A percentile compares a stretch with the other conserved stretches of the same genome.
phyloP scores from a whole-genome alignment of 2,113 vertebrate species.

The Pangasianodon gigas region DNA sequence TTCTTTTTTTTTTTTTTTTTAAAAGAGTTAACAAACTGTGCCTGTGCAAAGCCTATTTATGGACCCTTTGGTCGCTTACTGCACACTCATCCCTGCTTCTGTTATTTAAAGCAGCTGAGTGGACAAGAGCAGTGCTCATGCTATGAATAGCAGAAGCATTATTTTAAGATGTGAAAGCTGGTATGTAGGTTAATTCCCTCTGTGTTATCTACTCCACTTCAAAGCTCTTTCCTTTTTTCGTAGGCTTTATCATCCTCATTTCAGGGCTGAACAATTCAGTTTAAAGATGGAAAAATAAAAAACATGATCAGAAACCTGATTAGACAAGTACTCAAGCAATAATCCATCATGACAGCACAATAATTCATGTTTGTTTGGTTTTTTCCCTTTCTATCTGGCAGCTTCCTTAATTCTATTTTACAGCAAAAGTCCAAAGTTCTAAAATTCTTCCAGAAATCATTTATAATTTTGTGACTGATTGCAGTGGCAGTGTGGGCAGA shows the following conservation, averaged over 20 bases:
- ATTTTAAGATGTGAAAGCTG: constrained; percentile 35
- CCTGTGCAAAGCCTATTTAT: background rate
- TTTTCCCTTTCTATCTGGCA: background rate
- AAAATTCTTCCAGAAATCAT: background rate
- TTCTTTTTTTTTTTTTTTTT: too few species aligned
- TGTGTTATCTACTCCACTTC: constrained; percentile 58
- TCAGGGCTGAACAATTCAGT: constrained; percentile 39
- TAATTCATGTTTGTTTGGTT: background rate
- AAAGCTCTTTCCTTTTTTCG: constrained; percentile 56
- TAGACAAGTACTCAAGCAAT: background rate
- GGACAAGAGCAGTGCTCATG: background rate
- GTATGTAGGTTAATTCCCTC: constrained; percentile 62
- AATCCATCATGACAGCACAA: background rate
- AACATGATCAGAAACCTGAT: background rate
- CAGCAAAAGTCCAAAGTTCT: background rate
- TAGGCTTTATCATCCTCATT: constrained; percentile 53
- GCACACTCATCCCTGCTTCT: constrained; percentile 5
- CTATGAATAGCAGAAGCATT: constrained; percentile 53
- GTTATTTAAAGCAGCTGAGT: constrained; percentile 27
- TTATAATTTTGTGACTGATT: background rate
- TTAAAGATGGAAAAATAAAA: constrained; percentile 7
- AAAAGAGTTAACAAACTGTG: background rate
- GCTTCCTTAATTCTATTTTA: background rate
- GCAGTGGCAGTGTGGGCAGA: background rate
- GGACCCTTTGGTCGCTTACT: background rate